These are phyloP conservation scores for Terrapene triunguis DNA, from an alignment of 2,113 vertebrate genomes.

Conservation along the genomic window DNA sequence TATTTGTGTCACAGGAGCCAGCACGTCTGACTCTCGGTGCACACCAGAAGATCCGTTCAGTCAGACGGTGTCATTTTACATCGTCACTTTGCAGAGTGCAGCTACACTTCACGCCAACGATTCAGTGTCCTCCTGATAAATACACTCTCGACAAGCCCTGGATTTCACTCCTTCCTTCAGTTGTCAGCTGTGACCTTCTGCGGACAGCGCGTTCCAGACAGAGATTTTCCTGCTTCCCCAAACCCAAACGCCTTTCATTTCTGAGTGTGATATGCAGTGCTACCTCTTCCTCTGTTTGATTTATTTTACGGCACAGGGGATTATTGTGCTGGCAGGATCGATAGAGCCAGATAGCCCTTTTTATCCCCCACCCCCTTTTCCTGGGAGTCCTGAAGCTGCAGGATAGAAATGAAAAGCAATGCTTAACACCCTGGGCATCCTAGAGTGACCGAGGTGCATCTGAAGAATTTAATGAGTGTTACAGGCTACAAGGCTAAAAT, in stretches of 20 bases:
- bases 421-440: accelerated
- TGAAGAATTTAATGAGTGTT: too few species aligned
- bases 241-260: background rate
- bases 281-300: too few species aligned
- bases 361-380: accelerated
- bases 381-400: background rate
- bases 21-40: background rate
- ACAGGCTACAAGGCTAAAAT: background rate
- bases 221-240: too few species aligned
- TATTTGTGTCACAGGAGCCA: background rate
- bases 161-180: background rate
- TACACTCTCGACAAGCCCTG: background rate
- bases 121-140: accelerated
- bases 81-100: background rate
- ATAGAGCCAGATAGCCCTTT: background rate
- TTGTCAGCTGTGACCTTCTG: accelerated
- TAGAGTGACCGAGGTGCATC: accelerated
- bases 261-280: accelerated
- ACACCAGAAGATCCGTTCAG: background rate
- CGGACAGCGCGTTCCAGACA: background rate
- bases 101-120: background rate
- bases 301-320: background rate
- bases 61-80: background rate
- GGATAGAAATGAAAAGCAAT: accelerated
- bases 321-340: too few species aligned